phyloP scores from a whole-genome alignment of 37 sponge, comb jelly and placozoan genomes.

The Crambe crambe region DNA sequence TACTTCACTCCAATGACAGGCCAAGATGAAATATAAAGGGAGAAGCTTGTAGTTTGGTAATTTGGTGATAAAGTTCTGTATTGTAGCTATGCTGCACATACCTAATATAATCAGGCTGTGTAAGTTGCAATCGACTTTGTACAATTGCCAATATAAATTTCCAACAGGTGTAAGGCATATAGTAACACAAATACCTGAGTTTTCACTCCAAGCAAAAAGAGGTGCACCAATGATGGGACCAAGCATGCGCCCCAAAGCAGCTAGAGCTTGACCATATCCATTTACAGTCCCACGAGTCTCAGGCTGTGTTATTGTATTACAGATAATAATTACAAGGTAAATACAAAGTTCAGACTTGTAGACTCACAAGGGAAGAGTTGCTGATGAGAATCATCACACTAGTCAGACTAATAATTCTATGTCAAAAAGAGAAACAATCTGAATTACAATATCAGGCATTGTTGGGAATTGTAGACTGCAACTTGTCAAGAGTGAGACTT shows the following conservation, averaged over 20 bases:
- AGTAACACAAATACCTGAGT: neutral
- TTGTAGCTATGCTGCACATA: no score
- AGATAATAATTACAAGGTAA: neutral
- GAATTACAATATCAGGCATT: neutral
- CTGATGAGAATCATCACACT: constrained; percentile 60
- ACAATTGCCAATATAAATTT: no score
- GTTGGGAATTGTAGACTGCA: neutral
- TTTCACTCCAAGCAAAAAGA: constrained; percentile 87
- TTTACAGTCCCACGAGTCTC: constrained; percentile 71
- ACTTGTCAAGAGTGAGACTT: neutral
- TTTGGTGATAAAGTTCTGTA: no score
- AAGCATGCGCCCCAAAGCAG: constrained; percentile 54
- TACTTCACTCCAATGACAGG: no score
- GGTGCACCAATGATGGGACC: constrained; percentile 66
- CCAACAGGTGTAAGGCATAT: no score
- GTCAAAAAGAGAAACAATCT: neutral
- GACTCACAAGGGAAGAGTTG: constrained; percentile 63
- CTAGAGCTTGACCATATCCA: constrained; percentile 73
- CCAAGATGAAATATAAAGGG: no score
- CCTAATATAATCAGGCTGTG: no score
- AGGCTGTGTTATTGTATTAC: constrained; percentile 40
- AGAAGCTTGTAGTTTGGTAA: no score
- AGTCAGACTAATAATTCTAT: constrained; percentile 38
- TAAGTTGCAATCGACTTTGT: no score
- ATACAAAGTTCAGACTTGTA: neutral